Evolutionary conservation across 2,888 invertebrate species (phyloP), one percentile per base, ranked within the genome.

Genomic region (Caenorhabditis virilis): DNA sequence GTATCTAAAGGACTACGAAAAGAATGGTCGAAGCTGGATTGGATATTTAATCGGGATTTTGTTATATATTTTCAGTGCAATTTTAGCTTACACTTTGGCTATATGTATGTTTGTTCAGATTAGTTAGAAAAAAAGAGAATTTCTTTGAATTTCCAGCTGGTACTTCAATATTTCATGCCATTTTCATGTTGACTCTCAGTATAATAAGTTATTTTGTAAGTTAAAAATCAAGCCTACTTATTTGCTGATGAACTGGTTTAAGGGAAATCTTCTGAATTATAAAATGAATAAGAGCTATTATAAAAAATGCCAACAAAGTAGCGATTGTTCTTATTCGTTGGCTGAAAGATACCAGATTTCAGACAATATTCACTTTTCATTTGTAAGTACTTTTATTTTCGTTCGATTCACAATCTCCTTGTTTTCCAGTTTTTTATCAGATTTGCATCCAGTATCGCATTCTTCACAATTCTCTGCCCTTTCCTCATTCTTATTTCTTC

Each of bases 261-360:
- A 58, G 58, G 59, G 61, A n/a, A 61, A 61, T 41, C 26, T 61
- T 2, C 33, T 55, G 22, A 55, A 55, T 33, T 61, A 50, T 42
- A 45, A 46, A 41, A 33, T 61, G 3, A 61, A 61, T 27, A 22
- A 42, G 16, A 50, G 36, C 35, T 50, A 54, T 36, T 55, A 51
- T 41, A 50, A 51, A 38, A 23, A 25, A n/a, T 55, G 61, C 36
- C 61, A 61, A 33, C 23, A 38, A 23, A 53, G 49, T 43, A 38
- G 27, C 25, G 39, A 51, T 22, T 54, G 61, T 5, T 11, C 22
- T 6, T 61, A 61, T 35, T 61, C 55, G 0, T 36, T 61, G 36
- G 35, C 55, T 1, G 55, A 61, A 39, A 39, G 61, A 36, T 61
- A 55, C 41, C 61, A 61, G 20, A 61, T 61, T 25, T 61, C 61